These are phyloP conservation scores for Callitettix versicolor DNA, from an alignment of 1,140 invertebrate genomes.

Conservation along the genomic window DNA sequence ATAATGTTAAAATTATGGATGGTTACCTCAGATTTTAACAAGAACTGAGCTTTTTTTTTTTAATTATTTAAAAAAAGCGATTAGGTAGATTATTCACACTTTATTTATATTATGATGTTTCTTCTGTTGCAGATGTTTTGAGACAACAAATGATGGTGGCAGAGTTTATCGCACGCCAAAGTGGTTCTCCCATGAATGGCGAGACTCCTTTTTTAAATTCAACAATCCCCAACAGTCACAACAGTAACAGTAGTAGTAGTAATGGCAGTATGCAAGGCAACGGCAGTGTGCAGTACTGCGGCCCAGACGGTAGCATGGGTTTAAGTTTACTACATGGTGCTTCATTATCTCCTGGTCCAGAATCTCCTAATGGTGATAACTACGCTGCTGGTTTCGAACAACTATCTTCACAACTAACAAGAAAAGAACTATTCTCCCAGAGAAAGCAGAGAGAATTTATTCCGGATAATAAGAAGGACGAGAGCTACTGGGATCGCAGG, in stretches of 20 bases:
- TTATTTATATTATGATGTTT: background rate
- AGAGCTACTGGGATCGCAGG: constrained; percentile 92
- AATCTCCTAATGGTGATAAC: constrained; percentile 12
- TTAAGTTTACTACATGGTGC: no score
- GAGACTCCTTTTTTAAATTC: constrained; percentile 37
- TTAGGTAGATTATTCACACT: no score
- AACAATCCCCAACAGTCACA: constrained; percentile 24
- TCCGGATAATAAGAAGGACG: constrained; percentile 93
- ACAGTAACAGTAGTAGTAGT: constrained; percentile 16
- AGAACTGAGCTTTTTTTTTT: no score
- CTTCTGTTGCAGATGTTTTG: constrained; percentile 18
- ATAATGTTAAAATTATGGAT: no score
- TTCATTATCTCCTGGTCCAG: no score
- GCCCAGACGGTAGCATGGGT: background rate
- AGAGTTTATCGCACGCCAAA: constrained; percentile 65
- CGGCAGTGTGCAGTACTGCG: background rate
- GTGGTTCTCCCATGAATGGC: constrained; percentile 53
- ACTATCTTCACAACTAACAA: constrained; percentile 38
- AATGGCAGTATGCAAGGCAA: background rate
- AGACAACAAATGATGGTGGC: constrained; percentile 58
- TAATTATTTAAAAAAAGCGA: no score
- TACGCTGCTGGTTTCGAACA: constrained; percentile 36
- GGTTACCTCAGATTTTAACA: no score
- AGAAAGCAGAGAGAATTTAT: constrained; percentile 93
- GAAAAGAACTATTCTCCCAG: constrained; percentile 72